Evolutionary conservation across 2,797 vertebrate species (phyloP).

Genomic region (Phalanger gymnotis): DNA sequence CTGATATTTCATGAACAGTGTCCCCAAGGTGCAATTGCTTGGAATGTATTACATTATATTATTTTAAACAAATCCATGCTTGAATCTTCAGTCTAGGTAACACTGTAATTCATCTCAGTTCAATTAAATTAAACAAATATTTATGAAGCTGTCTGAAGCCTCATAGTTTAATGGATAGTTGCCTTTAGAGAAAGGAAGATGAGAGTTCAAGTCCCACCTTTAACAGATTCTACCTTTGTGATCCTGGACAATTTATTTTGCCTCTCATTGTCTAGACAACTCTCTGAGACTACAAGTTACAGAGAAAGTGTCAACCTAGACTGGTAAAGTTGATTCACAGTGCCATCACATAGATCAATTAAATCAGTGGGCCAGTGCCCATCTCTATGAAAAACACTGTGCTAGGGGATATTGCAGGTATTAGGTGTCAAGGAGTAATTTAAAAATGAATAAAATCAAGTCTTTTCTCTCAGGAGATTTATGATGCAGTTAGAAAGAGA

Average conservation of each 20-base stretch:
- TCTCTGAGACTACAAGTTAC: background rate
- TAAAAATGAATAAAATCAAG: background rate
- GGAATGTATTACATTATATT: background rate
- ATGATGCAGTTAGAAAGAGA: background rate
- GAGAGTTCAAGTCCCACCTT: background rate
- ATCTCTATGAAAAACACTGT: background rate
- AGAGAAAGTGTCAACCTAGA: background rate
- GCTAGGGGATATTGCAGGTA: background rate
- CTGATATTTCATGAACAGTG: constrained; percentile 59
- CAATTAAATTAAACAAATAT: background rate
- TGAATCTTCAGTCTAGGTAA: background rate
- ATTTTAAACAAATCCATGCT: constrained; percentile 31
- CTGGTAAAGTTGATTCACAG: background rate
- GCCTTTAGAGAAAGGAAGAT: background rate
- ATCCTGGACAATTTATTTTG: background rate
- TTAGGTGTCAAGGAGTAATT: background rate
- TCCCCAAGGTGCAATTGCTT: constrained; percentile 69
- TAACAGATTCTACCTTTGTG: background rate
- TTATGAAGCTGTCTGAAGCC: background rate
- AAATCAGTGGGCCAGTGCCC: background rate
- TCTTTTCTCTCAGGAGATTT: background rate
- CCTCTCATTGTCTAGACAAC: background rate
- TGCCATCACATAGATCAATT: background rate
- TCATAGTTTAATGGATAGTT: background rate
- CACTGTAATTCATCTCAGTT: background rate